Conservation (phyloP, 1,140 invertebrate species). For the Andrena cerasifolii region DNA sequence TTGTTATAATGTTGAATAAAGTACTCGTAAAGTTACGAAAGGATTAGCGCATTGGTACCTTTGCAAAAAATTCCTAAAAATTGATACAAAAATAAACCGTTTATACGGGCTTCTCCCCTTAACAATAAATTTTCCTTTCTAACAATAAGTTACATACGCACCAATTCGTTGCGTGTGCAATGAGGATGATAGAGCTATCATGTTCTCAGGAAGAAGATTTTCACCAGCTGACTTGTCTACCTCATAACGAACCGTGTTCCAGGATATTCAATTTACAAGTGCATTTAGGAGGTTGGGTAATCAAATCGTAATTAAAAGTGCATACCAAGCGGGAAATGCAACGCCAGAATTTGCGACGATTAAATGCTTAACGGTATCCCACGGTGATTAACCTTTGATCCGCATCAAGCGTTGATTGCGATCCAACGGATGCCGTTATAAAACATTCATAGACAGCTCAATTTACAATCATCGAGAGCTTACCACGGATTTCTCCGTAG, state of each 20-base stretch:
- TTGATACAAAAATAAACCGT: no score
- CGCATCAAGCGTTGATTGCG: constrained; percentile 38
- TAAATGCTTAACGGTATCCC: constrained; percentile 48
- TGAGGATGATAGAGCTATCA: no score
- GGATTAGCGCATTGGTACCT: no score
- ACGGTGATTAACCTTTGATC: constrained; percentile 49
- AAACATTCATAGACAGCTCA: constrained; percentile 28
- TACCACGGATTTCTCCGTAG: not conserved
- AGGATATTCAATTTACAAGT: not conserved
- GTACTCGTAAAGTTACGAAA: no score
- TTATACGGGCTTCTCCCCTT: no score
- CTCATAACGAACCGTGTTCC: not conserved
- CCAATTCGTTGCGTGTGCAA: no score
- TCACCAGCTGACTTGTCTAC: not conserved
- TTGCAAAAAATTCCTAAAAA: no score
- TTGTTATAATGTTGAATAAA: no score
- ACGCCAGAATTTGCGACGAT: constrained; percentile 19
- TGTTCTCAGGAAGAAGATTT: not conserved
- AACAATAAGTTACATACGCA: no score
- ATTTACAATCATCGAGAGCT: constrained; percentile 20
- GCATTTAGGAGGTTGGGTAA: constrained; percentile 7
- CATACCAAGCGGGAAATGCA: constrained; percentile 11
- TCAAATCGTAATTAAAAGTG: constrained; percentile 40
- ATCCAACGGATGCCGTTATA: not conserved
- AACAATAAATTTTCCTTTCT: no score